Conservation (phyloP, 2,797 vertebrate genomes). For the Onychomys arenicola region DNA sequence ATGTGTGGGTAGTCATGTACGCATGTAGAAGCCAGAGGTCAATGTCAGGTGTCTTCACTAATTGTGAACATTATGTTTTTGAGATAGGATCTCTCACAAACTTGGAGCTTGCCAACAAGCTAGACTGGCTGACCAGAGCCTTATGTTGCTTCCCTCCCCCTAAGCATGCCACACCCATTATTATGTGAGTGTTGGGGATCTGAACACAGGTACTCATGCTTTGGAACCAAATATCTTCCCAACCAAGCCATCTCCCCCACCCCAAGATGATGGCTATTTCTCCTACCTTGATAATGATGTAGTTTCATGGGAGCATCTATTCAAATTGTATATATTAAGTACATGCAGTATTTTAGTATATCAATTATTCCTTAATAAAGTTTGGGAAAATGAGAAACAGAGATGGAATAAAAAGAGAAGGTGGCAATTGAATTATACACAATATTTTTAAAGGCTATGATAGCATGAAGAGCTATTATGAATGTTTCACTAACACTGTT, state of each 20-base stretch:
- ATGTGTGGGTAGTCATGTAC: not conserved
- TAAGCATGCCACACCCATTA: not conserved
- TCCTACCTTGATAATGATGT: not conserved
- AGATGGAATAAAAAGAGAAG: not conserved
- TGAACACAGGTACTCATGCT: not conserved
- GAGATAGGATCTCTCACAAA: not conserved
- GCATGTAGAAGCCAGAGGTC: not conserved
- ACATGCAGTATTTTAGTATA: not conserved
- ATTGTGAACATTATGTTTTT: not conserved
- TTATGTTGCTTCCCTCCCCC: not conserved
- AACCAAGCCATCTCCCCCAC: not conserved
- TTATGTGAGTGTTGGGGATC: not conserved
- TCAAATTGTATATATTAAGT: not conserved
- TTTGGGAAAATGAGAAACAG: not conserved
- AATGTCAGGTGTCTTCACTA: not conserved
- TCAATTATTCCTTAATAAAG: not conserved
- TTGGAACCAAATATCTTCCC: not conserved
- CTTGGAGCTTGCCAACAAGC: not conserved
- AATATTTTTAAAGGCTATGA: not conserved
- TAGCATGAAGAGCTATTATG: slow-evolving; percentile 10
- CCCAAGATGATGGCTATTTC: not conserved
- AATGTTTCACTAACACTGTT: slow-evolving; percentile 11
- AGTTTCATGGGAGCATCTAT: not conserved
- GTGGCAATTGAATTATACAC: not conserved
- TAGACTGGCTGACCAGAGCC: not conserved